Evolutionary conservation across 2,797 vertebrate genomes (phyloP).

Genomic region (Pachyuromys duprasi): DNA sequence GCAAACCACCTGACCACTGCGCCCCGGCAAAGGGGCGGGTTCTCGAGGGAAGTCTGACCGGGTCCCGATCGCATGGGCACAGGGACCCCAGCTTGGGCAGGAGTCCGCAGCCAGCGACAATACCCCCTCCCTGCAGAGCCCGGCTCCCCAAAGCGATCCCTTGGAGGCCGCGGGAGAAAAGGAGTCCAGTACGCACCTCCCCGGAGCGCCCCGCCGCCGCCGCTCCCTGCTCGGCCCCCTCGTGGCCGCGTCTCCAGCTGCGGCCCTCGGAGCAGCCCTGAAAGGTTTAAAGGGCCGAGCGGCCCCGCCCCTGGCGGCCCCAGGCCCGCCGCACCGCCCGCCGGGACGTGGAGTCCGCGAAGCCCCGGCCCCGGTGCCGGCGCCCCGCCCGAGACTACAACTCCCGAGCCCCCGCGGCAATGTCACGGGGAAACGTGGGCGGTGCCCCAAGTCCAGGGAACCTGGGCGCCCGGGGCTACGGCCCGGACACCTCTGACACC

Average conservation of each 20-base stretch:
- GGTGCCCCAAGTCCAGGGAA: not conserved
- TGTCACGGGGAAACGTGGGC: conserved; percentile 30
- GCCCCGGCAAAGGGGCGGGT: conserved; percentile 24
- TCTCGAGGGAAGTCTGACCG: conserved; percentile 32
- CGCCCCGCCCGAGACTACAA: conserved; percentile 73
- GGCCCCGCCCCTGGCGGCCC: conserved; percentile 75
- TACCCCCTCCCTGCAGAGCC: not conserved
- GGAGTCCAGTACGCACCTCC: conserved; percentile 65
- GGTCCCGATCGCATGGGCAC: not conserved
- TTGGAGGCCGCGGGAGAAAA: not conserved
- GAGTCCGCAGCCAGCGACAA: not conserved
- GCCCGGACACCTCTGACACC: not conserved
- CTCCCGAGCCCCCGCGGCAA: conserved; percentile 72
- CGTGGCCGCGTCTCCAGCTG: conserved; percentile 65
- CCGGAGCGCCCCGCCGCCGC: conserved; percentile 29
- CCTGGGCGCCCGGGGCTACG: not conserved
- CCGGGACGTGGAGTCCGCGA: conserved; percentile 77
- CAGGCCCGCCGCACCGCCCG: conserved; percentile 64
- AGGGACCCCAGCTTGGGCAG: not conserved
- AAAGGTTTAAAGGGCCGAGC: conserved; percentile 81
- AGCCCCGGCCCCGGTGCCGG: not conserved
- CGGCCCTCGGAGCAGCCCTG: conserved; percentile 70
- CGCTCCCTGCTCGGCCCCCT: conserved; percentile 28
- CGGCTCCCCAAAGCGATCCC: not conserved
- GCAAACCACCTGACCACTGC: conserved; percentile 51